Base-by-base conservation (phyloP, 2,888 invertebrate species). In the Ceramica pisi region DNA sequence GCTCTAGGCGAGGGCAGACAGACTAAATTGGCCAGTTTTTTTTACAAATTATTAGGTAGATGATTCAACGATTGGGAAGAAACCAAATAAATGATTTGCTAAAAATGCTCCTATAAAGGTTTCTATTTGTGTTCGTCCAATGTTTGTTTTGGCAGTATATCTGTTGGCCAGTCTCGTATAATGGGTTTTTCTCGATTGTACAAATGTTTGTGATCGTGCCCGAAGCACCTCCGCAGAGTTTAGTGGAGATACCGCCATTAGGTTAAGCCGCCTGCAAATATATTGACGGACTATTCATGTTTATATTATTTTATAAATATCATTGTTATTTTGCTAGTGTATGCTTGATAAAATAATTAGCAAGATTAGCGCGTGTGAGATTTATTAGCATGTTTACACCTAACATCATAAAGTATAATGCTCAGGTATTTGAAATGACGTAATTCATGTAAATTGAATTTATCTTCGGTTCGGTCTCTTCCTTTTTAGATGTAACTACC, bases 161-260 rank as follows among this genome's bases (percentile, higher is more conserved):
- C 61, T 74, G 59, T 71, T 68, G 64, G 26, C 46, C 71, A 51
- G 23, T 61, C 67, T 51, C 55, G 63, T 69, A 60, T 71, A 71
- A 68, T 79, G 73, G 83, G 72, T 85, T 87, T 87, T 81, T 78
- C 83, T 81, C 41, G 71, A 73, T 70, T 82, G 84, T 75, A 78
- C 87, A 85, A 89, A 88, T 91, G 75, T 92, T 92, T 91, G 88
- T 80, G 87, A 82, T 92, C 95, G 94, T 94, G 94, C 91, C 85
- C 78, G 65, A 59, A 83, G 85, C 75, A 75, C 70, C 61, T 81
- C 81, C 53, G 44, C 26, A 56, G 80, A 91, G 90, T 86, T 94
- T 92, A 90, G 86, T 83, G 78, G 73, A 62, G 81, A 85, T 66
- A 64, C 51, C 66, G 71, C 80, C 65, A 67, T 70, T 70, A 73